These are phyloP conservation scores for Zeuzera pyrina DNA, from an alignment of 2,888 invertebrate species.

Conservation along the genomic window DNA sequence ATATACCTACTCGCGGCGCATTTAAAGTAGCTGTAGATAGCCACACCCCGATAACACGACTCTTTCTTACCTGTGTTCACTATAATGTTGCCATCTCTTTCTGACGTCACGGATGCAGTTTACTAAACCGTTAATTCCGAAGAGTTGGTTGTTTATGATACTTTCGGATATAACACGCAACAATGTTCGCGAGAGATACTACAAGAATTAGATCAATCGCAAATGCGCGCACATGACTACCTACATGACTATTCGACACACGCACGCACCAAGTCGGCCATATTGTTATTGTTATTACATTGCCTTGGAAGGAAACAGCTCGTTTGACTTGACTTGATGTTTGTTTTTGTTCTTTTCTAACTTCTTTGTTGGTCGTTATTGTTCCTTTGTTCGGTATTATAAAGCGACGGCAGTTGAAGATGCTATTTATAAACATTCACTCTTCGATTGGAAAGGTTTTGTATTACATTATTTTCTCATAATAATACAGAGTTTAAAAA, in stretches of 20 bases:
- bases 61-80: conserved; percentile 35
- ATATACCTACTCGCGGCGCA: conserved; percentile 47
- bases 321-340: conserved; percentile 50
- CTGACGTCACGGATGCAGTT: conserved; percentile 23
- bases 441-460: conserved; percentile 38
- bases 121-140: conserved; percentile 31
- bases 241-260: conserved; percentile 37
- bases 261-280: conserved; percentile 40
- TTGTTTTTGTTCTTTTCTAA: conserved; percentile 61
- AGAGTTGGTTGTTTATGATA: conserved; percentile 29
- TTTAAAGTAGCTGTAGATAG: conserved; percentile 52
- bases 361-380: conserved; percentile 56
- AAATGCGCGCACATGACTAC: conserved; percentile 39
- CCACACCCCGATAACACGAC: conserved; percentile 57
- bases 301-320: conserved; percentile 49
- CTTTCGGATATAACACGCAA: conserved; percentile 21
- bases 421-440: conserved; percentile 54
- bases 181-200: conserved; percentile 18
- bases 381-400: conserved; percentile 56
- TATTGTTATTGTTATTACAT: conserved; percentile 50
- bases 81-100: conserved; percentile 23
- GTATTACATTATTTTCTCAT: no score
- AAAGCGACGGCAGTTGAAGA: conserved; percentile 35
- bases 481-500: no score
- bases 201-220: conserved; percentile 37